Conservation (phyloP, 2,113 vertebrate genomes). For the Empidonax alnorum region DNA sequence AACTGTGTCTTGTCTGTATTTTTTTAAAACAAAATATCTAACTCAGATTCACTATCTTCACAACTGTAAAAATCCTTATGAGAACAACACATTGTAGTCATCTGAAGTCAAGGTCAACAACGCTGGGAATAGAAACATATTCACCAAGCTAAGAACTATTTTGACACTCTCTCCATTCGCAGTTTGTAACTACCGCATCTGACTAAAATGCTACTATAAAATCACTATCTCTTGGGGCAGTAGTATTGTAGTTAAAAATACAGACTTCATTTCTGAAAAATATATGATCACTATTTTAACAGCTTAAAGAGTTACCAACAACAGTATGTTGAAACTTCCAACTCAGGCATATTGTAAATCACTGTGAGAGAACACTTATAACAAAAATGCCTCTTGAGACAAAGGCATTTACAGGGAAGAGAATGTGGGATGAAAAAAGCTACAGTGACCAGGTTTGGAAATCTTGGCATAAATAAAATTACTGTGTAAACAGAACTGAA, state of each 20-base stretch:
- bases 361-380: not conserved
- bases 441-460: not conserved
- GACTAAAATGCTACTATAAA: not conserved
- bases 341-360: not conserved
- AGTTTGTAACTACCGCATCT: not conserved
- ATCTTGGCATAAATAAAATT: constrained; percentile 26
- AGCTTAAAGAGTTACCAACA: not conserved
- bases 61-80: not conserved
- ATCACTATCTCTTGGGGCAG: not conserved
- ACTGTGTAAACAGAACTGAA: constrained; percentile 8
- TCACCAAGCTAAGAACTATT: not conserved
- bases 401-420: not conserved
- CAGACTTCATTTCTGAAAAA: not conserved
- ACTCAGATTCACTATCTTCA: not conserved
- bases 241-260: not conserved
- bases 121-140: not conserved
- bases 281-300: not conserved
- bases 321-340: not conserved
- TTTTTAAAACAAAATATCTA: not conserved
- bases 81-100: not conserved
- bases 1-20: not conserved
- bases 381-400: not conserved
- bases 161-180: not conserved
- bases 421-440: not conserved
- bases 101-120: not conserved